Evolutionary conservation across 2,888 invertebrate genomes (phyloP).

Genomic region (Terebella lapidaria): DNA sequence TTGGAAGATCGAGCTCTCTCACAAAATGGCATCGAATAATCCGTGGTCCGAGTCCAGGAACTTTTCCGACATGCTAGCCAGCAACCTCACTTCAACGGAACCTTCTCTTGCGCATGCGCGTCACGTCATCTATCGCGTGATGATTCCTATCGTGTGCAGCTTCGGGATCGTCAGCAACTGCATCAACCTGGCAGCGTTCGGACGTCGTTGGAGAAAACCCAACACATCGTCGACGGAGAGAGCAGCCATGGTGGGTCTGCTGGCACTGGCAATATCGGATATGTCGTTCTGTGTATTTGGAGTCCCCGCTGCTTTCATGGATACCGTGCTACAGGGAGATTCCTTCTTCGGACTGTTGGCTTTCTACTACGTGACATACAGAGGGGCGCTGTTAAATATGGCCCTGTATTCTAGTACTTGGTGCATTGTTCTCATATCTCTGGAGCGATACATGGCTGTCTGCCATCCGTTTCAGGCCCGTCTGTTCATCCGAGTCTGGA

Average conservation of each 20-base stretch:
- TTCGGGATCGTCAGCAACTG: slow-evolving; percentile 73
- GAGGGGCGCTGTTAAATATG: not conserved
- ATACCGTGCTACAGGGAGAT: slow-evolving; percentile 48
- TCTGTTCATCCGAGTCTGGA: slow-evolving; percentile 61
- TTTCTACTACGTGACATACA: slow-evolving; percentile 1
- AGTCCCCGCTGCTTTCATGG: slow-evolving; percentile 58
- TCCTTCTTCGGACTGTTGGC: slow-evolving; percentile 15
- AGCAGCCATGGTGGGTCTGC: slow-evolving; percentile 69
- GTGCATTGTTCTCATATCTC: slow-evolving; percentile 69
- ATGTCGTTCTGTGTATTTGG: slow-evolving; percentile 56
- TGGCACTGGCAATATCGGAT: slow-evolving; percentile 72
- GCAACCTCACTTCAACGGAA: not conserved
- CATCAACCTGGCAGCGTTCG: slow-evolving; percentile 71
- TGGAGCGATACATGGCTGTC: slow-evolving; percentile 70
- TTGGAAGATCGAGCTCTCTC: no score
- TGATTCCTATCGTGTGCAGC: slow-evolving; percentile 66
- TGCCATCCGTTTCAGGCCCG: slow-evolving; percentile 68
- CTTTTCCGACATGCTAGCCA: no score
- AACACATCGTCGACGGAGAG: slow-evolving; percentile 66
- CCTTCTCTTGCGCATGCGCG: not conserved
- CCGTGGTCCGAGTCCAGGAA: no score
- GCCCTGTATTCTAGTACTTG: slow-evolving; percentile 59
- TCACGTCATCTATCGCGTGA: slow-evolving; percentile 43
- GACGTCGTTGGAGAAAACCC: slow-evolving; percentile 55
- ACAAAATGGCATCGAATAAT: no score